Base-by-base conservation (phyloP, 2,888 invertebrate species). In the Hartigia nigra region DNA sequence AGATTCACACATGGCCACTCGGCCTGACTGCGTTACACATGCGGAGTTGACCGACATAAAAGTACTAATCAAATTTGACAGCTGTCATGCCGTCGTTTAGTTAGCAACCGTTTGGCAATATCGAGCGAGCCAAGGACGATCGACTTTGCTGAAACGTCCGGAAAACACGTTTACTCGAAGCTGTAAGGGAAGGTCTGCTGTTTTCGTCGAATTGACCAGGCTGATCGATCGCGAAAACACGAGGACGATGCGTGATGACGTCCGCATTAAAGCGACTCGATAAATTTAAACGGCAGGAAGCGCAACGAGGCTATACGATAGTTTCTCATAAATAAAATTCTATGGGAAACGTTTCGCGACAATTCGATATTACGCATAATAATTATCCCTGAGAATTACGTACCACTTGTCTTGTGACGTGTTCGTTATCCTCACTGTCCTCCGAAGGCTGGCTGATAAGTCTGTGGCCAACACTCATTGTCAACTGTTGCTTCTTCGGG, bases 381-480 rank as follows among this genome's bases (percentile, higher is more conserved):
- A 23, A 55, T 55, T 55, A 3, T 55, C 23, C 23, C 0, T 2
- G 55, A 55, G 9, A 72, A 34, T 82, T 84, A 87, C 87, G 85
- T 84, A 87, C 87, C 84, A 83, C 82, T 81, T 81, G 82, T 77
- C 81, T 84, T 76, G 82, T 80, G 83, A 87, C 83, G 79, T 84
- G 86, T 35, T 86, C 87, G 84, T 85, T 86, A 83, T 87, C 87
- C 77, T 89, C 88, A 85, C 88, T 88, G 82, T 88, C 88, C 82
- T 88, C 84, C 77, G 89, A 89, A 76, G 87, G 84, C 79, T 86
- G 88, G 81, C 85, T 88, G 85, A 85, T 84, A 83, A 88, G 85
- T 80, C 85, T 87, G 76, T 84, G 84, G 82, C 86, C 87, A 82
- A 84, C 86, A 82, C 86, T 87, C 88, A 88, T 89, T 84, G 76